These are phyloP conservation scores for Leptobrachium leishanense DNA, from an alignment of 2,113 vertebrate species.

Conservation along the genomic window DNA sequence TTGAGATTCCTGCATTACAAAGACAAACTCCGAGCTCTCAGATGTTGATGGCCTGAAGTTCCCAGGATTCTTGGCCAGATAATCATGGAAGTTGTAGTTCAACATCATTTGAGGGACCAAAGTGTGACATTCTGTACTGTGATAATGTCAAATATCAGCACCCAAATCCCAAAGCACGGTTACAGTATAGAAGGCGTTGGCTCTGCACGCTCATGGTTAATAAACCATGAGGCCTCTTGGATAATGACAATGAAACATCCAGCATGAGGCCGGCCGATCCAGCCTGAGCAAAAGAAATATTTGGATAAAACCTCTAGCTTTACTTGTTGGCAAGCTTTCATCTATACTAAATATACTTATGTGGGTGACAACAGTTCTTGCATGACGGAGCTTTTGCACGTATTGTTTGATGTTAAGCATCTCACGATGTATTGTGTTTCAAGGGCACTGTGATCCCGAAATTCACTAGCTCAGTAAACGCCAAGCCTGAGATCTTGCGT, in stretches of 20 bases:
- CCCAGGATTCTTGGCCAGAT: too few relatives aligned
- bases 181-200: too few relatives aligned
- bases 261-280: constrained; percentile 22
- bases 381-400: not conserved
- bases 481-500: constrained; percentile 49
- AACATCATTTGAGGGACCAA: too few relatives aligned
- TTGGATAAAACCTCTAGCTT: constrained; percentile 7
- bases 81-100: too few relatives aligned
- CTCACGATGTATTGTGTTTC: constrained; percentile 29
- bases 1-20: too few relatives aligned
- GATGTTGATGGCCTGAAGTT: too few relatives aligned
- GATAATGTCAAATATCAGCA: too few relatives aligned
- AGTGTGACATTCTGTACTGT: too few relatives aligned
- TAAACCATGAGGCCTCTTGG: not conserved
- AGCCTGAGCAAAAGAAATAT: constrained; percentile 31
- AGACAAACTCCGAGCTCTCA: too few relatives aligned
- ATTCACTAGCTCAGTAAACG: constrained; percentile 28
- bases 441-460: constrained; percentile 19
- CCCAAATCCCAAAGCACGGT: too few relatives aligned
- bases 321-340: constrained; percentile 23
- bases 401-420: constrained; percentile 36
- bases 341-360: constrained; percentile 1
- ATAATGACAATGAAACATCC: constrained; percentile 6
- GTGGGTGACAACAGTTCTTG: constrained; percentile 11
- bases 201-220: not conserved